Evolutionary conservation across 2,797 vertebrate species (phyloP).

Genomic region (Tympanoctomys barrerae): DNA sequence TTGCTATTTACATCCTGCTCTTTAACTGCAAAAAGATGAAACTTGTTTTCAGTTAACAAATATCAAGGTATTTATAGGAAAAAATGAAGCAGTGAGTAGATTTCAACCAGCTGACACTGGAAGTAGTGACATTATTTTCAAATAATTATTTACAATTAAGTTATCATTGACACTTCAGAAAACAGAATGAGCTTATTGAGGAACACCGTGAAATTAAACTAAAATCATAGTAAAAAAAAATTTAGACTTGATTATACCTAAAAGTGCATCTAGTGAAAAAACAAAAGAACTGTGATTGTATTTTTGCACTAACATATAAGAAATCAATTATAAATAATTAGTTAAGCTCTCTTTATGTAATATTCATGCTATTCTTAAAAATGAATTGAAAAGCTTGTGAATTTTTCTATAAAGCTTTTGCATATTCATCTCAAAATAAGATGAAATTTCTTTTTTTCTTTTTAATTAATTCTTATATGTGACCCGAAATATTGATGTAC

Average conservation of each 20-base stretch:
- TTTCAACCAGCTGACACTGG: not conserved
- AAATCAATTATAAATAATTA: not conserved
- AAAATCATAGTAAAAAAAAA: not conserved
- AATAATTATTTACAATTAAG: not conserved
- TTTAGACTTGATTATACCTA: not conserved
- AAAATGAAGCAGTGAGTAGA: not conserved
- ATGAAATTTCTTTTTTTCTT: not conserved
- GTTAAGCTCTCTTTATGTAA: not conserved
- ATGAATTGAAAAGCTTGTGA: not conserved
- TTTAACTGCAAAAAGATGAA: not conserved
- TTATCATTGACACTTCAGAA: not conserved
- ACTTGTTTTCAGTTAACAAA: not conserved
- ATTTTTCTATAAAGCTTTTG: not conserved
- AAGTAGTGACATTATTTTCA: not conserved
- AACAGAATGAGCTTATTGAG: not conserved
- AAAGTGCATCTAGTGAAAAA: not conserved
- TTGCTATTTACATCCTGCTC: not conserved
- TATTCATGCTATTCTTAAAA: not conserved
- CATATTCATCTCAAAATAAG: not conserved
- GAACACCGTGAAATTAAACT: not conserved
- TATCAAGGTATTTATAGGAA: constrained; percentile 3
- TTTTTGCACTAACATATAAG: not conserved
- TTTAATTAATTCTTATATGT: not conserved
- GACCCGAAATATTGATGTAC: not conserved
- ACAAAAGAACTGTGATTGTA: not conserved